Evolutionary conservation across 2,888 invertebrate genomes (phyloP), one percentile per base, ranked within the genome.

Genomic region (Amphipoea lucens): DNA sequence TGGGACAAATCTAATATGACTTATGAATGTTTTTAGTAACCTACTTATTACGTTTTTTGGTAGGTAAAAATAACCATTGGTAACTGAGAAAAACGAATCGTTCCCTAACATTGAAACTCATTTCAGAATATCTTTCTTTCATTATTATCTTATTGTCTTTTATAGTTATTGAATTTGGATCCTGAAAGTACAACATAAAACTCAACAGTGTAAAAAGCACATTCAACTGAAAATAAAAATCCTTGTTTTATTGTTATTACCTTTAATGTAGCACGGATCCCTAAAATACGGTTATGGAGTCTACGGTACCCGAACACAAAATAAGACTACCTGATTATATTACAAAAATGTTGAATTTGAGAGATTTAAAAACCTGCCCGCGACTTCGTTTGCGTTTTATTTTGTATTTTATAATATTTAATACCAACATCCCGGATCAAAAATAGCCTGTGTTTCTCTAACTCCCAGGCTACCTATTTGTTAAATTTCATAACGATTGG

Each of bases 101-200:
- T 40, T 54, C 6, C 17, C 7, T 78, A 60, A 62, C 42, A 42
- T 72, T 60, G 14, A 14, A 79, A 42, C 60, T 51, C 60, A 17
- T 72, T 40, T 63, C 6, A 65, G 14, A 67, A 45, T 40, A 23
- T 4, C 9, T 20, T 17, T 23, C 42, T 17, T 45, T 51, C 66
- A 67, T 82, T 82, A 72, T 65, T 69, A 51, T 72, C 70, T 57
- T 74, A 67, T 74, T 76, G n/a, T 71, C 36, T 77, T 84, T 85
- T 84, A 84, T 81, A 72, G 74, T 69, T 81, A 84, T 84, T 85
- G 77, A 77, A 85, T 85, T 85, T 42, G 65, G 74, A 85, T 84
- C 82, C 82, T 12, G 29, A 80, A 76, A 77, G 48, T 66, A 68
- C n/a, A 42, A 72, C 80, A 82, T 87, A 80, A 87, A 87, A 85